Conservation (phyloP, 2,113 vertebrate species). For the Poecilia latipinna region DNA sequence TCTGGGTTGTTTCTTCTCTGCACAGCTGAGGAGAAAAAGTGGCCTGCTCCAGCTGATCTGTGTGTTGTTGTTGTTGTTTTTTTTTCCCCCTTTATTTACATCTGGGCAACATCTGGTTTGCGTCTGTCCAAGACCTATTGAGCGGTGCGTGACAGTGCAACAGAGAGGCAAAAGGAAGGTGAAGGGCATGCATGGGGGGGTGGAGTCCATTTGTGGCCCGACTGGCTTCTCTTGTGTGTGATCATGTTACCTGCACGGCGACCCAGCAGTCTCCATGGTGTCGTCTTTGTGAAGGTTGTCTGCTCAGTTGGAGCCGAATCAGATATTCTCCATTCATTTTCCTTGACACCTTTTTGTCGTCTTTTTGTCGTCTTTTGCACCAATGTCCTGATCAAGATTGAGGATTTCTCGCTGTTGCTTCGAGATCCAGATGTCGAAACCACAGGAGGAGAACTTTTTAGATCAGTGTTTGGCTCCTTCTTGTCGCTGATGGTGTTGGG, state of each 20-base stretch:
- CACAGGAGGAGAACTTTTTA: neutral
- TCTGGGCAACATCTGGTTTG: slow-evolving; percentile 71
- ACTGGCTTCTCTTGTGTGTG: neutral
- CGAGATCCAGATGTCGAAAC: slow-evolving; percentile 3
- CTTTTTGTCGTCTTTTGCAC: neutral
- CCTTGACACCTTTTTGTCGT: neutral
- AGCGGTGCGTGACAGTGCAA: neutral
- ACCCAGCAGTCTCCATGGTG: neutral
- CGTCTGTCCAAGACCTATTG: slow-evolving; percentile 51
- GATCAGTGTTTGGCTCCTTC: no score
- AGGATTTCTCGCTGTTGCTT: neutral
- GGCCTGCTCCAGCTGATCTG: slow-evolving; percentile 59
- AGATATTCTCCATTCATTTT: neutral
- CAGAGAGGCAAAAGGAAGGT: neutral
- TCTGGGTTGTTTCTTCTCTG: slow-evolving; percentile 26
- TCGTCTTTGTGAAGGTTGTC: neutral
- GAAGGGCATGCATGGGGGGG: neutral
- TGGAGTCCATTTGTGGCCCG: neutral
- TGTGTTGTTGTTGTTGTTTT: neutral
- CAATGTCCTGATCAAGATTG: neutral
- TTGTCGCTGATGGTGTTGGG: neutral
- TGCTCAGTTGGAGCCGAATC: neutral
- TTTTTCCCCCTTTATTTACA: slow-evolving; percentile 46
- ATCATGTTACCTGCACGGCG: neutral
- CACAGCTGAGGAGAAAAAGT: slow-evolving; percentile 62